Base-by-base conservation (phyloP, 1,140 invertebrate genomes). In the Pentalonia nigronervosa region DNA sequence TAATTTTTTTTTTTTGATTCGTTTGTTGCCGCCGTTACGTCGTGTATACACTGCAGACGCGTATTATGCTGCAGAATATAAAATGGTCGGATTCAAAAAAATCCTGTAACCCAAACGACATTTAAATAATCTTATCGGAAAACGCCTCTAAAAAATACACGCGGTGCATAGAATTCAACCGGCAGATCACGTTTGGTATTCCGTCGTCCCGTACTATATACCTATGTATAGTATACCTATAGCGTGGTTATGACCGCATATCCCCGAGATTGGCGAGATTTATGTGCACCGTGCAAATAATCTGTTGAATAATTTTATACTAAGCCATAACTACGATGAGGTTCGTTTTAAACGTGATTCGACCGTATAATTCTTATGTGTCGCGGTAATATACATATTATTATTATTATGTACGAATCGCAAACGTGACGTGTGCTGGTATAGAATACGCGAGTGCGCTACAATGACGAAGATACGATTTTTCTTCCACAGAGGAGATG, bases 231-330 rank as follows among this genome's bases (percentile, higher is more conserved):
- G n/a, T n/a, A n/a, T n/a, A n/a, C n/a, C n/a, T n/a, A 23, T 41
- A 36, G 17, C 21, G 21, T 83, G 36, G 83, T 47, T 86, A 25
- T 86, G 36, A 86, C 23, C 83, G 23, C 41, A 41, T 86, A 86
- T 45, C 25, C 36, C 41, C 9, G 11, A 45, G 41, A 25, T 45
- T 84, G 36, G 9, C 45, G 23, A 45, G 9, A 87, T 48, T 30
- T 47, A 87, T 48, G 20, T 48, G 17, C 47, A 25, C 25, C 17
- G 34, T 87, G 86, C 14, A 87, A 87, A 87, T 84, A 41, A 84
- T 47, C 45, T 86, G 45, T 47, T 86, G 84, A 87, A 87, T 87
- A 87, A 87, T 47, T 48, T 87, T 87, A 48, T 17, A 7, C 34
- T n/a, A 21, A 87, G 25, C 47, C 20, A 21, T 30, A 20, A 8